phyloP scores from a whole-genome alignment of 2,113 vertebrate species.

The Rafetus swinhoei region DNA sequence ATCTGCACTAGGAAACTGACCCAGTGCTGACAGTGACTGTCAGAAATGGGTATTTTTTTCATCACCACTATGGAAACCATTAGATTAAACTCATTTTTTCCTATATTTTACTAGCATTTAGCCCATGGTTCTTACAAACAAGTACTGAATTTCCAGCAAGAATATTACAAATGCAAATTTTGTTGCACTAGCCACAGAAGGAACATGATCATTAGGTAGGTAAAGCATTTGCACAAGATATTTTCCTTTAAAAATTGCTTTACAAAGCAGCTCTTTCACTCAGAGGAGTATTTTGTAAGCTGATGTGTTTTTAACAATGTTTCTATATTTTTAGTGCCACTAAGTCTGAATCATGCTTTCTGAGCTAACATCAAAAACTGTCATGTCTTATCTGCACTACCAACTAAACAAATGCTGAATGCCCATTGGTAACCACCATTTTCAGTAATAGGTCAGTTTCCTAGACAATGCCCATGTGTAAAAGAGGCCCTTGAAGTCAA shows the following conservation, averaged over 20 bases:
- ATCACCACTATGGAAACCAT: background rate
- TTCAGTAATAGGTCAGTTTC: background rate
- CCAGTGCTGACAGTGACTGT: background rate
- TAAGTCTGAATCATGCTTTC: background rate
- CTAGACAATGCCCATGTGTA: background rate
- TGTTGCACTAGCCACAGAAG: background rate
- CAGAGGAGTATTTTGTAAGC: background rate
- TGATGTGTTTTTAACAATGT: background rate
- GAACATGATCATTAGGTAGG: background rate
- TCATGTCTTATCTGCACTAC: accelerated
- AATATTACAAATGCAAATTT: background rate
- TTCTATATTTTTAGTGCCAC: background rate
- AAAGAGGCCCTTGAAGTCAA: background rate
- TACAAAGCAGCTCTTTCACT: background rate
- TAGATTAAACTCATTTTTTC: background rate
- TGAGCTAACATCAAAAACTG: background rate
- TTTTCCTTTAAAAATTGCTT: background rate
- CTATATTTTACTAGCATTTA: background rate
- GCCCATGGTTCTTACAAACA: background rate
- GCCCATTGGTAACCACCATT: background rate
- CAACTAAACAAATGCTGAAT: background rate
- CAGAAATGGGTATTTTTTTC: slow-evolving; percentile 5
- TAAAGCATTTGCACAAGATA: background rate
- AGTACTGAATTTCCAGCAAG: background rate
- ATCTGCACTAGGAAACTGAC: slow-evolving; percentile 26